Base-by-base conservation (phyloP, 2,888 invertebrate genomes). In the Acleris sparsana region DNA sequence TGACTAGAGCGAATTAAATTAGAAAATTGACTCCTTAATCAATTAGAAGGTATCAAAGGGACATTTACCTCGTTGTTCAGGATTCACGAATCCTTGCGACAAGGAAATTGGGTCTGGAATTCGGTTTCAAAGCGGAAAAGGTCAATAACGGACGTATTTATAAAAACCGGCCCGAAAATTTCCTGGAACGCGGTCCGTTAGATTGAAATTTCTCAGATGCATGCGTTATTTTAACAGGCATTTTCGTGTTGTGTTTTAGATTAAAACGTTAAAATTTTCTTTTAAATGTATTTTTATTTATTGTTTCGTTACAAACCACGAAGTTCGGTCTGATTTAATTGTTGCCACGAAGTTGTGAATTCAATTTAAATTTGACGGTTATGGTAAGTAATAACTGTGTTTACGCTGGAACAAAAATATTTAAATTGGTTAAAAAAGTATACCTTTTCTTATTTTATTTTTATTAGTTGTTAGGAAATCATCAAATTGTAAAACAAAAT, bases 41-140 rank as follows among this genome's bases (percentile, higher is more conserved):
- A 59, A 64, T 64, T 48, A 63, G 53, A 44, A n/a, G 11, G 46
- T n/a, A 6, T 33, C 46, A 53, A 63, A 53, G 53, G 48, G 22
- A 46, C 46, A 53, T 17, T 46, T 61, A 58, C 20, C 52, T 58
- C 63, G 53, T 48, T 63, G 39, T 20, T 33, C 43, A 20, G 51
- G 22, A 44, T 57, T 57, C 17, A 25, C 56, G 43, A 48, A 55
- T 22, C 33, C 53, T 39, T 43, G 13, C 13, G 20, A n/a, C 4
- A 6, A 16, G 22, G 16, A 39, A 17, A 20, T 22, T 58, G 53
- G 46, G 9, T n/a, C 33, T 4, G 63, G 58, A 63, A 63, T 63
- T 52, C 22, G 16, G 52, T 48, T 48, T 48, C 22, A 59, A 63
- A 59, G 53, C 33, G 13, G 16, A 46, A 53, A 46, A 57, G 39